Percentiles rank a stretch among this genome's conserved stretches.
Evolutionary conservation across 1,140 invertebrate genomes (phyloP).

Genomic region (Ctenoplectra terminalis): DNA sequence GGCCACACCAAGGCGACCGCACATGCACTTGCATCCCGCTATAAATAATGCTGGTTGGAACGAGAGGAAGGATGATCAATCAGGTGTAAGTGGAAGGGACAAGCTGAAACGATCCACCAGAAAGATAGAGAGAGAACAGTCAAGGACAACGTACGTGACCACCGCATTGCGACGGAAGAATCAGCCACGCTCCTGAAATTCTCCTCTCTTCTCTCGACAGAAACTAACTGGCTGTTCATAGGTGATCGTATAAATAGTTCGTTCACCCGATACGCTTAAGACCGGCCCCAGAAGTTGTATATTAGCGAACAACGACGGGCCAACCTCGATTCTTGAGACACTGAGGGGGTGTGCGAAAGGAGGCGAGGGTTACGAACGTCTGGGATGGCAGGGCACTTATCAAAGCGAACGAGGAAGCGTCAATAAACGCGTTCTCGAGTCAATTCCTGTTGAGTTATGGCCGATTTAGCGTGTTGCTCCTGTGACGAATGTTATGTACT

Average conservation of each 20-base stretch:
- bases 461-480: neutral
- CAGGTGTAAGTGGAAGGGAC: constrained; percentile 58
- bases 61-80: constrained; percentile 67
- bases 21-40: constrained; percentile 43
- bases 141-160: constrained; percentile 66
- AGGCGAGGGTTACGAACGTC: neutral
- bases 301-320: neutral
- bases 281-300: constrained; percentile 26
- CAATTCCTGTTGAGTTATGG: constrained; percentile 1
- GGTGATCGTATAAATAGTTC: constrained; percentile 60
- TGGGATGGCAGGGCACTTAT: neutral
- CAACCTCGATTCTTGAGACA: neutral
- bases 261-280: constrained; percentile 55
- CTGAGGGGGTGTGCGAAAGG: neutral
- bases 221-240: constrained; percentile 24
- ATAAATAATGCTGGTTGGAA: constrained; percentile 70
- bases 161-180: constrained; percentile 66
- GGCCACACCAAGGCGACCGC: constrained; percentile 14
- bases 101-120: neutral
- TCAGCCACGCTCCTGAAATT: constrained; percentile 57
- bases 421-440: constrained; percentile 17
- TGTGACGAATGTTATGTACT: neutral
- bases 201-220: neutral
- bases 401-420: constrained; percentile 14
- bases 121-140: constrained; percentile 37